Percentiles rank a stretch among this genome's conserved stretches.
phyloP scores from a whole-genome alignment of 2,888 invertebrate genomes.

The Oegoconia quadripuncta region DNA sequence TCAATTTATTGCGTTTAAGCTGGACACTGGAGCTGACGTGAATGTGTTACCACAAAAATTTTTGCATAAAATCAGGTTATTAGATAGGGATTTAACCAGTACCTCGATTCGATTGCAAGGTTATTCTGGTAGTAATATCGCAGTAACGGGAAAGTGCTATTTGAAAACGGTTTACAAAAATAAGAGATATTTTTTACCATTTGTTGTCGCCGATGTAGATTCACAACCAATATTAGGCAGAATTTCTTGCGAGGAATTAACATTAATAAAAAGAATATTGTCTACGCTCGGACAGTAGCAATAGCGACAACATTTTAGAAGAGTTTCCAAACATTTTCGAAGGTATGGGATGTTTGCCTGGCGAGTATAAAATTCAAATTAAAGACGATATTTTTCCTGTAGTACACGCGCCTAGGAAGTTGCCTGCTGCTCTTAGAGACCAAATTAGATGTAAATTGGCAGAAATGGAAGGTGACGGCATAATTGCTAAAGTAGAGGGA shows the following conservation, averaged over 20 bases:
- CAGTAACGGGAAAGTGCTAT: constrained; percentile 17
- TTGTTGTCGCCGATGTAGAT: constrained; percentile 16
- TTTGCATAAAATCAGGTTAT: constrained; percentile 6
- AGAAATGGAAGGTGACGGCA: constrained; percentile 20
- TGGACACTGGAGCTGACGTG: constrained; percentile 24
- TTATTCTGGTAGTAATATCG: constrained; percentile 19
- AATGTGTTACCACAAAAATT: constrained; percentile 19
- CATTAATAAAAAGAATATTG: constrained; percentile 17
- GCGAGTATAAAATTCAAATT: constrained; percentile 17
- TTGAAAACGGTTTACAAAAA: constrained; percentile 17
- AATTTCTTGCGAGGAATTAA: constrained; percentile 18
- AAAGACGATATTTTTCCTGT: constrained; percentile 15
- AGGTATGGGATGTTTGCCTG: constrained; percentile 16
- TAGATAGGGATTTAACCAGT: constrained; percentile 8
- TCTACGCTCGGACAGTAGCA: neutral
- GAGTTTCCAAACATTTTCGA: constrained; percentile 15
- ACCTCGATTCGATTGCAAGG: constrained; percentile 14
- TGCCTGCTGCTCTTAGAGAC: constrained; percentile 22
- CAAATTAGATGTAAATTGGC: constrained; percentile 19
- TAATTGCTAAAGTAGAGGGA: constrained; percentile 24
- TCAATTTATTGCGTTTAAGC: constrained; percentile 18
- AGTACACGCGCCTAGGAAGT: constrained; percentile 22
- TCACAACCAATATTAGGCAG: constrained; percentile 18
- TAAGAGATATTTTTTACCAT: constrained; percentile 15
- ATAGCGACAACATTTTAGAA: constrained; percentile 1